phyloP scores from a whole-genome alignment of 2,797 vertebrate genomes.

The Neosilurus mollespiculum region DNA sequence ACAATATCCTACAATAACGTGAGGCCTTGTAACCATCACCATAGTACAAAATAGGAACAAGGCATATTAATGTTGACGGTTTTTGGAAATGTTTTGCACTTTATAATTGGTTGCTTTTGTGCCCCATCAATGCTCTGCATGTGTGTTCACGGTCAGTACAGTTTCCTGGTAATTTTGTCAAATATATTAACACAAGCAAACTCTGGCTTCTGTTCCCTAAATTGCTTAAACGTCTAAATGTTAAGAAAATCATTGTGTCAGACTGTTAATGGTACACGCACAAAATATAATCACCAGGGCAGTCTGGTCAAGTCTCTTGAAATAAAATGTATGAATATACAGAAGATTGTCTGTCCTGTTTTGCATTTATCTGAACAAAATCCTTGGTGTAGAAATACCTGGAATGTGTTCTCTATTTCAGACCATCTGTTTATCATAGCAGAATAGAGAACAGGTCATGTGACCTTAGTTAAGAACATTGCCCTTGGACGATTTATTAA shows the following conservation, averaged over 20 bases:
- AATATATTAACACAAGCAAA: constrained; percentile 19
- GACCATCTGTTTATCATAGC: constrained; percentile 20
- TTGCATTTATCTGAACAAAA: neutral
- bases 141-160: constrained; percentile 18
- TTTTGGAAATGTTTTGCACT: constrained; percentile 39
- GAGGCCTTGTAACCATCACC: neutral
- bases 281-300: constrained; percentile 5
- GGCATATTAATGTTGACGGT: neutral
- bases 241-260: constrained; percentile 2
- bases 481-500: neutral
- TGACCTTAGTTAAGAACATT: neutral
- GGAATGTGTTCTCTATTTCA: constrained; percentile 14
- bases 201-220: neutral
- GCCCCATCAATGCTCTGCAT: constrained; percentile 20
- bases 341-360: neutral
- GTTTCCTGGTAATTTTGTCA: neutral
- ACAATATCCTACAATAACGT: neutral
- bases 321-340: constrained; percentile 40
- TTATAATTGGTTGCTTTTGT: constrained; percentile 33
- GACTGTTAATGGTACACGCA: neutral
- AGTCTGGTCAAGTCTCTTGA: constrained; percentile 24
- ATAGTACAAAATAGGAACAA: neutral
- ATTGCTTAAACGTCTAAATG: constrained; percentile 15
- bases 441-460: constrained; percentile 5
- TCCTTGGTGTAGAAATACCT: neutral